Conservation (phyloP, 2,113 vertebrate species). For the Anoura caudifer region DNA sequence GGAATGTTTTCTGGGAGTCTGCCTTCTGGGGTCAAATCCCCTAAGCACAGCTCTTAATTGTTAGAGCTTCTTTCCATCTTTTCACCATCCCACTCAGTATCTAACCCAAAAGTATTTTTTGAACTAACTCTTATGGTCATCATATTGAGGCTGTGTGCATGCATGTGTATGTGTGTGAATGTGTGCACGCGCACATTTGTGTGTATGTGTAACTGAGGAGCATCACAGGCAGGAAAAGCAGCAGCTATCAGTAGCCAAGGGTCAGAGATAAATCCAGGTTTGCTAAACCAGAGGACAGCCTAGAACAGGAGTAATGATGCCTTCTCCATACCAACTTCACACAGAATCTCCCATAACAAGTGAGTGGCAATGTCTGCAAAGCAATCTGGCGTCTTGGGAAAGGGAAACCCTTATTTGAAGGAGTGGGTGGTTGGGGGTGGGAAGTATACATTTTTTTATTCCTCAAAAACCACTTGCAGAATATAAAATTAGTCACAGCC, state of each 20-base stretch:
- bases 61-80: neutral
- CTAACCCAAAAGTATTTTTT: conserved; percentile 15
- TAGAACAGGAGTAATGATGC: neutral
- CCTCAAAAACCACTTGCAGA: conserved; percentile 36
- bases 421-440: neutral
- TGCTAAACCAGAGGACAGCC: neutral
- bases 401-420: conserved; percentile 55
- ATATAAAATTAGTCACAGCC: conserved; percentile 66
- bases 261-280: neutral
- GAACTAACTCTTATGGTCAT: neutral
- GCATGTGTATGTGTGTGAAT: neutral
- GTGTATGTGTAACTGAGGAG: neutral
- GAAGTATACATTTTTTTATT: conserved; percentile 64
- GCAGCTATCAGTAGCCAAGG: neutral
- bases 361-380: conserved; percentile 40
- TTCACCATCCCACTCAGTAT: neutral
- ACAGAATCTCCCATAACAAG: conserved; percentile 17
- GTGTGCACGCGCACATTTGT: neutral
- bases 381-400: conserved; percentile 46
- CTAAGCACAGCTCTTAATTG: conserved; percentile 25
- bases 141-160: neutral
- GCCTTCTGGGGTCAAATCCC: neutral
- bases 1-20: neutral
- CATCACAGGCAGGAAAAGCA: neutral
- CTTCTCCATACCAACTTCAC: neutral